Conservation (phyloP, 2,888 invertebrate species). For the Scaptomyza caliginosa region DNA sequence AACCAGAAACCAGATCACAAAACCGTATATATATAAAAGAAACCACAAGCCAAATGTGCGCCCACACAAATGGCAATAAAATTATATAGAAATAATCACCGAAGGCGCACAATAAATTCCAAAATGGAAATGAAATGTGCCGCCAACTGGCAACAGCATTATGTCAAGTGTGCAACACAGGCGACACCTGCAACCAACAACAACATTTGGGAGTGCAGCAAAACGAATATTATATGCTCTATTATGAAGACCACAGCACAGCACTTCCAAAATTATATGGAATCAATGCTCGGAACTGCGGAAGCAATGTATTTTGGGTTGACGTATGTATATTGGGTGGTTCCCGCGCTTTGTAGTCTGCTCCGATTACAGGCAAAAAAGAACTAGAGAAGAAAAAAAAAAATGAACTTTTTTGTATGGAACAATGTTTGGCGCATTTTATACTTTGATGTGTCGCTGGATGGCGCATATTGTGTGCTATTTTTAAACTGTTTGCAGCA, state of each 20-base stretch:
- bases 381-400: neutral
- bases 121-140: conserved; percentile 57
- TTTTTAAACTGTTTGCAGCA: conserved; percentile 54
- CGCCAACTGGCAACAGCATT: conserved; percentile 60
- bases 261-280: neutral
- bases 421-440: conserved; percentile 42
- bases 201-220: conserved; percentile 18
- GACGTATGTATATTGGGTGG: conserved; percentile 23
- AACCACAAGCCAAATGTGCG: conserved; percentile 39
- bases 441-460: conserved; percentile 47
- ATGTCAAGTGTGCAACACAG: conserved; percentile 57
- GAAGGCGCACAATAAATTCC: conserved; percentile 58
- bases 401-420: neutral
- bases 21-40: conserved; percentile 4
- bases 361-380: conserved; percentile 50
- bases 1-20: conserved; percentile 2
- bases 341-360: conserved; percentile 46
- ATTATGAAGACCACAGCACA: too few species aligned
- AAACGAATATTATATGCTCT: too few species aligned
- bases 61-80: conserved; percentile 59
- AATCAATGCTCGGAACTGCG: conserved; percentile 43
- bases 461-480: conserved; percentile 49
- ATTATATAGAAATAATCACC: conserved; percentile 58
- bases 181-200: conserved; percentile 56
- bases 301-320: conserved; percentile 54